Evolutionary conservation across 2,113 vertebrate genomes (phyloP).

Genomic region (Lanius collurio): DNA sequence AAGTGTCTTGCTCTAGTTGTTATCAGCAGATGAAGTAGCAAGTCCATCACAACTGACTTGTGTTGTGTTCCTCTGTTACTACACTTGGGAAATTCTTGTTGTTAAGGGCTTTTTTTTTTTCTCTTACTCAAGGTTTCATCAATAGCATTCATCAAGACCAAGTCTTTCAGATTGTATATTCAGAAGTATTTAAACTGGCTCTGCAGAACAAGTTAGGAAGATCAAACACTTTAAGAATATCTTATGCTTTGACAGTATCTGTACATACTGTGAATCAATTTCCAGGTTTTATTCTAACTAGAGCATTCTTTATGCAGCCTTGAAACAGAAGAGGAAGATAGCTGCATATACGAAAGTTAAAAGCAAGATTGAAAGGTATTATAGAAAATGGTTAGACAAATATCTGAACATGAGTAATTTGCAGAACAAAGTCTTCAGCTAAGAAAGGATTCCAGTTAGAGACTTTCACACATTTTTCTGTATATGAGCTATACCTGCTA

Average conservation of each 20-base stretch:
- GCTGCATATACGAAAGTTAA: background rate
- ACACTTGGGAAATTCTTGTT: background rate
- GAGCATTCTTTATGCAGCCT: background rate
- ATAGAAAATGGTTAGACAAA: background rate
- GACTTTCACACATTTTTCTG: background rate
- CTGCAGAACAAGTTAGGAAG: background rate
- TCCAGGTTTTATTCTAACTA: background rate
- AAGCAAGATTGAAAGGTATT: background rate
- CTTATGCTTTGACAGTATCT: conserved; percentile 13
- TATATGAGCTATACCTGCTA: background rate
- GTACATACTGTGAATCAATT: background rate
- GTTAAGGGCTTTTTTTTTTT: background rate
- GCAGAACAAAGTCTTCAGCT: background rate
- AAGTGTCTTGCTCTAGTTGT: background rate
- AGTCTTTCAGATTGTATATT: background rate
- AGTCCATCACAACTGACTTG: background rate
- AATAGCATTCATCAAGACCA: background rate
- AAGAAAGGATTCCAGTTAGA: background rate
- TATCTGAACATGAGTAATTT: background rate
- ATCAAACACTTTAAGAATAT: conserved; percentile 7
- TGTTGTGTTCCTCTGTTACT: background rate
- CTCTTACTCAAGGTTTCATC: background rate
- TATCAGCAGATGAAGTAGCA: background rate
- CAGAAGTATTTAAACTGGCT: background rate
- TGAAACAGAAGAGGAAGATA: background rate